A percentile compares a stretch with the other conserved stretches of the same genome.
phyloP scores from a whole-genome alignment of 2,113 vertebrate species.

The Malaclemys terrapin region DNA sequence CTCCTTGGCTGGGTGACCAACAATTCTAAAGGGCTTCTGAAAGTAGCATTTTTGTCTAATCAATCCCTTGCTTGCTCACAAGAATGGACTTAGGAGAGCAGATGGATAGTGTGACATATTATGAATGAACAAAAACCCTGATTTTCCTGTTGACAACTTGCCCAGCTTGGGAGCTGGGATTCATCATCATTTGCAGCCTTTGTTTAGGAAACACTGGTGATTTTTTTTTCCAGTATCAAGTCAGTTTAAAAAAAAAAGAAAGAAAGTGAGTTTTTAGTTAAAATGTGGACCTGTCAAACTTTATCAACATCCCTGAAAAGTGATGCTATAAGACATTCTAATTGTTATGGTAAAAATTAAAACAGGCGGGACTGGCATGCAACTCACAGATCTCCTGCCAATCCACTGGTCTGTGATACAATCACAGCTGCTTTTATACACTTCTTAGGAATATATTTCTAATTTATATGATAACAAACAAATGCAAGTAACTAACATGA shows the following conservation, averaged over 20 bases:
- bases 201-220: background rate
- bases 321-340: accelerated
- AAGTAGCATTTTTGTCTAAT: background rate
- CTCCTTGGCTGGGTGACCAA: background rate
- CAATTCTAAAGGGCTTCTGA: background rate
- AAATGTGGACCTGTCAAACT: background rate
- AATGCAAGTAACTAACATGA: accelerated
- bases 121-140: accelerated
- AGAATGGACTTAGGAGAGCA: accelerated
- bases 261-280: background rate
- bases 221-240: background rate
- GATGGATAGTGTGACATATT: background rate
- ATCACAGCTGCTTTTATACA: background rate
- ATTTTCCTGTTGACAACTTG: background rate
- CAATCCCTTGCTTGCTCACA: background rate
- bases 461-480: background rate
- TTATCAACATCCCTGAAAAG: background rate
- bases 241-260: background rate
- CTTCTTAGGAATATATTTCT: background rate
- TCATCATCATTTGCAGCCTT: background rate
- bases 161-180: background rate
- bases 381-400: background rate
- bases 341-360: background rate
- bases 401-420: background rate
- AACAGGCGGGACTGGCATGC: background rate